Evolutionary conservation across 2,797 vertebrate genomes (phyloP), one percentile per base, ranked within the genome.

Genomic region (Gephyroberyx darwinii): DNA sequence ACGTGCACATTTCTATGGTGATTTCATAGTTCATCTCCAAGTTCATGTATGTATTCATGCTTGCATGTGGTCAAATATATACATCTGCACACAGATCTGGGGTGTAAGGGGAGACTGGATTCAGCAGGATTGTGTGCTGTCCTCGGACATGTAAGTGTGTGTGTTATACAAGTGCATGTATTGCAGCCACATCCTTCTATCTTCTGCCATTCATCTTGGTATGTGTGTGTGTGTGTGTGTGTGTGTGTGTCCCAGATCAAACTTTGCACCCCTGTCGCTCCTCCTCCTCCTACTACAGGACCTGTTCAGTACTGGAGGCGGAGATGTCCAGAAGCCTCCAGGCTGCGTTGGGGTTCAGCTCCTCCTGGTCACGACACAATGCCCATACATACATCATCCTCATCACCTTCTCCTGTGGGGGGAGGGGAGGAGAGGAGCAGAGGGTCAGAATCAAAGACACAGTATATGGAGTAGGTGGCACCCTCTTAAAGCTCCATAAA

Each of bases 271-370:
- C 51, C 62, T 7, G 0, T 16, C 39, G 6, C 16, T 66, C 35
- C 55, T 16, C 37, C 20, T 64, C 31, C 57, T 69, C 14, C 41
- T 77, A 57, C 77, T 88, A 92, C 69, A 93, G 90, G 55, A 74
- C 91, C 90, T 98, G 97, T 90, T 99, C 97, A 0, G 96, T 96
- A 91, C 96, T 96, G 4, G 97, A 98, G 1, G 96, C 95, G 0
- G 96, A 99, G 81, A 99, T 94, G 91, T 99, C 98, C 89, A 99
- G 86, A 3, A 99, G 92, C 75, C 98, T 95, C 98, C 98, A 99
- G 35, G 98, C 98, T 0, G 94, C 94, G 0, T 94, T 95, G 0
- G 97, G 97, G 90, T 99, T 96, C 57, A 98, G 95, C 80, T 99
- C 97, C 0, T 96, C 95, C 85, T 98, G 98, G 90, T 99, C 98